phyloP scores from a whole-genome alignment of 2,797 vertebrate genomes.

The Ctenosaura bakeri region DNA sequence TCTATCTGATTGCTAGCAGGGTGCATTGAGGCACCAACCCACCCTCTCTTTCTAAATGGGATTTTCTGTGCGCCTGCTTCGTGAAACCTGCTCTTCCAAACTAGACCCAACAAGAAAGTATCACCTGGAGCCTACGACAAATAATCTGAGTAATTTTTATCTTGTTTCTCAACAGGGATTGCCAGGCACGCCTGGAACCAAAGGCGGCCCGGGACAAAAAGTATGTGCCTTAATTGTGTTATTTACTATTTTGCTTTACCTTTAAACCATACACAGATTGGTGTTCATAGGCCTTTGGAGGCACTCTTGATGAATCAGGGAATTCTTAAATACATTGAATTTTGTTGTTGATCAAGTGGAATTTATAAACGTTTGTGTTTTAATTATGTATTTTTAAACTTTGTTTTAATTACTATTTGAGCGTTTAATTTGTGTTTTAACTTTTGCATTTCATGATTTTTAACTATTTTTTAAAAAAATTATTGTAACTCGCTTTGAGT shows the following conservation, averaged over 20 bases:
- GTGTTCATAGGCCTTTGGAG: background rate
- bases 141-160: background rate
- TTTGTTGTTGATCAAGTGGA: no score
- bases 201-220: conserved; percentile 90
- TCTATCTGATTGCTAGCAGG: no score
- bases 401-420: no score
- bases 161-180: conserved; percentile 85
- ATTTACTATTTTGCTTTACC: background rate
- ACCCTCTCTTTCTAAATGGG: background rate
- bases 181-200: conserved; percentile 91
- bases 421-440: no score
- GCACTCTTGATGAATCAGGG: background rate
- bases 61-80: background rate
- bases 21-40: background rate
- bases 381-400: no score
- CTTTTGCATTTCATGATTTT: no score
- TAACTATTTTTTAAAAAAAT: no score
- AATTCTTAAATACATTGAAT: background rate
- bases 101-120: background rate
- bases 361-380: no score
- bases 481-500: no score
- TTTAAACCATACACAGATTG: background rate
- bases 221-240: conserved; percentile 72
- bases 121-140: background rate
- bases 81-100: background rate